phyloP scores from a whole-genome alignment of 2,888 invertebrate genomes.

The Leucoma salicis region DNA sequence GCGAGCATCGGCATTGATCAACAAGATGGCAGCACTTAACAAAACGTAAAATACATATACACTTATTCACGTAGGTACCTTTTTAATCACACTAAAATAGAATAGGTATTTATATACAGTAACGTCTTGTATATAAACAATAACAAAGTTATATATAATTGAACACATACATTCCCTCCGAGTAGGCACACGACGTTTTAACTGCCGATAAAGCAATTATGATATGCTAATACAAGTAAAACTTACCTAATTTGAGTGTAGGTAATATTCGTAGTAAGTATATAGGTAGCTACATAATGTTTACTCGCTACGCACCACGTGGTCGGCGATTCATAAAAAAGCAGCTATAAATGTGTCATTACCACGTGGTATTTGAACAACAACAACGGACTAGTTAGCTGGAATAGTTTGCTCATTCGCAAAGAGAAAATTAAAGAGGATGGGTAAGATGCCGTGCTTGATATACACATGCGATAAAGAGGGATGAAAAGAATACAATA shows the following conservation, averaged over 20 bases:
- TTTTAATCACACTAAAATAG: neutral
- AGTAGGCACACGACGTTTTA: neutral
- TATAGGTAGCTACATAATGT: constrained; percentile 7
- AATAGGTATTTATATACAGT: neutral
- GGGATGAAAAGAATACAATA: no score
- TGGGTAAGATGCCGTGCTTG: no score
- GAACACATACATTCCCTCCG: neutral
- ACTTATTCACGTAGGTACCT: neutral
- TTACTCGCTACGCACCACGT: constrained; percentile 37
- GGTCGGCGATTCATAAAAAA: constrained; percentile 27
- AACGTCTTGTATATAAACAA: neutral
- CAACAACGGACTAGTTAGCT: constrained; percentile 27
- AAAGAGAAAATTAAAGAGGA: no score
- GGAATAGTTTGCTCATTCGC: no score
- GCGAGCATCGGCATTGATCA: constrained; percentile 14
- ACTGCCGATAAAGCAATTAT: neutral
- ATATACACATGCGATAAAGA: no score
- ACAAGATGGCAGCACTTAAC: constrained; percentile 47
- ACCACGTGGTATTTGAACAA: constrained; percentile 37
- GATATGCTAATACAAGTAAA: neutral
- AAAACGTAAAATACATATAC: no score
- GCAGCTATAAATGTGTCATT: constrained; percentile 13
- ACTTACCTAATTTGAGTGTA: neutral
- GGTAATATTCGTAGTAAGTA: neutral
- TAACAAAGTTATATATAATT: neutral